Percentiles rank a stretch among this genome's conserved stretches.
phyloP scores from a whole-genome alignment of 2,797 vertebrate genomes.

The Notolabrus celidotus region DNA sequence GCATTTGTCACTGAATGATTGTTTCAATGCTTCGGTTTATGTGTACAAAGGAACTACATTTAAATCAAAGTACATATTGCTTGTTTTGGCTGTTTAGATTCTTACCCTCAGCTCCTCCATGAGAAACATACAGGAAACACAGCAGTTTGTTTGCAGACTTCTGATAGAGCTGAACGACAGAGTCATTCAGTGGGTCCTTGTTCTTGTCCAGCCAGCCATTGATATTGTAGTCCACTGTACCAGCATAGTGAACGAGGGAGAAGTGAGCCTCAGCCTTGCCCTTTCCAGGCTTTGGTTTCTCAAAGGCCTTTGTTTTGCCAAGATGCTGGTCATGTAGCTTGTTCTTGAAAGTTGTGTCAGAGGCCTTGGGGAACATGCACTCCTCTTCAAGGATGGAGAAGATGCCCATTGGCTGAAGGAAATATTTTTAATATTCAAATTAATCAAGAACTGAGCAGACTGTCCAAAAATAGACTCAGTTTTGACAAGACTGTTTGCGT shows the following conservation, averaged over 20 bases:
- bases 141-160: constrained; percentile 88
- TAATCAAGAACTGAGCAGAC: not conserved
- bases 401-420: constrained; percentile 72
- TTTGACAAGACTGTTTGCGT: not conserved
- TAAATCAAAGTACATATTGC: no score
- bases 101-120: not conserved
- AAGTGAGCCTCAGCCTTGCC: constrained; percentile 87
- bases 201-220: constrained; percentile 87
- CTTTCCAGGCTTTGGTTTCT: constrained; percentile 81
- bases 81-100: constrained; percentile 43
- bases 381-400: constrained; percentile 91
- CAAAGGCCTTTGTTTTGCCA: constrained; percentile 86
- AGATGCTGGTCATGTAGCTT: constrained; percentile 91
- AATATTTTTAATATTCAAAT: not conserved
- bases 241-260: constrained; percentile 85
- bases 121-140: constrained; percentile 78
- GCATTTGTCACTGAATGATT: no score
- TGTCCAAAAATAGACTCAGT: not conserved
- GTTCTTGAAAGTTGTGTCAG: constrained; percentile 84
- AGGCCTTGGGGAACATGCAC: constrained; percentile 90
- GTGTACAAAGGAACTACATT: no score
- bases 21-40: no score
- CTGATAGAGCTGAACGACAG: constrained; percentile 85
- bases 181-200: constrained; percentile 87
- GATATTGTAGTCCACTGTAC: constrained; percentile 87